A percentile compares a stretch with the other conserved stretches of the same genome.
phyloP scores from a whole-genome alignment of 2,797 vertebrate genomes.

The Sebastiscus albofasciatus region DNA sequence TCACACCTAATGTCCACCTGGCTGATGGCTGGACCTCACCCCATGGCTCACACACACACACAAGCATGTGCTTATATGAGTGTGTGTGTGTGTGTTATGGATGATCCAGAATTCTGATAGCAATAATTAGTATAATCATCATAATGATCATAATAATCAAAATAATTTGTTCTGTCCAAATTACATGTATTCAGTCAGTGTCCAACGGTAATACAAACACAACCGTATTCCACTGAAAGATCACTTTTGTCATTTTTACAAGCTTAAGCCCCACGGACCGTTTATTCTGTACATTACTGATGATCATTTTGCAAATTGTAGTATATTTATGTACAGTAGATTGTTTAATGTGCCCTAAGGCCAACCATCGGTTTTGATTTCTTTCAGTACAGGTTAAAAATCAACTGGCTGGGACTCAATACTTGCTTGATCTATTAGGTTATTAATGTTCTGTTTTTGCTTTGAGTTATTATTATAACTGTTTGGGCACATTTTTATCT shows the following conservation, averaged over 20 bases:
- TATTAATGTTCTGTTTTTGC: too few relatives aligned
- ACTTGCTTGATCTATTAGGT: neutral
- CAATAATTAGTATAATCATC: neutral
- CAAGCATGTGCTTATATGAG: neutral
- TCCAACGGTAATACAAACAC: neutral
- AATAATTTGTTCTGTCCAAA: neutral
- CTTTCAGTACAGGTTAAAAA: neutral
- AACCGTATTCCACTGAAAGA: neutral
- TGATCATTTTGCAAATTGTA: neutral
- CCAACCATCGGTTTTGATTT: neutral
- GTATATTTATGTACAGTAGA: neutral
- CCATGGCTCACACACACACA: constrained; percentile 1
- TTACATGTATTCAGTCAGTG: neutral
- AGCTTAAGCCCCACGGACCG: neutral
- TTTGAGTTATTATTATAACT: neutral
- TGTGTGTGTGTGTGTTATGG: neutral
- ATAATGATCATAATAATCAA: neutral
- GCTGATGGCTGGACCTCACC: constrained; percentile 80
- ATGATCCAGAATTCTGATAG: neutral
- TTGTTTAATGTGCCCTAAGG: neutral
- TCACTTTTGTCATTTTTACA: neutral
- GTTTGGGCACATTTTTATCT: neutral
- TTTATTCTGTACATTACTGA: neutral
- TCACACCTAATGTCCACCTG: constrained; percentile 79
- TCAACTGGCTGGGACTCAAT: neutral